Percentiles rank a stretch among this genome's conserved stretches.
phyloP scores from a whole-genome alignment of 2,797 vertebrate species.

The Corythornis leucogaster region DNA sequence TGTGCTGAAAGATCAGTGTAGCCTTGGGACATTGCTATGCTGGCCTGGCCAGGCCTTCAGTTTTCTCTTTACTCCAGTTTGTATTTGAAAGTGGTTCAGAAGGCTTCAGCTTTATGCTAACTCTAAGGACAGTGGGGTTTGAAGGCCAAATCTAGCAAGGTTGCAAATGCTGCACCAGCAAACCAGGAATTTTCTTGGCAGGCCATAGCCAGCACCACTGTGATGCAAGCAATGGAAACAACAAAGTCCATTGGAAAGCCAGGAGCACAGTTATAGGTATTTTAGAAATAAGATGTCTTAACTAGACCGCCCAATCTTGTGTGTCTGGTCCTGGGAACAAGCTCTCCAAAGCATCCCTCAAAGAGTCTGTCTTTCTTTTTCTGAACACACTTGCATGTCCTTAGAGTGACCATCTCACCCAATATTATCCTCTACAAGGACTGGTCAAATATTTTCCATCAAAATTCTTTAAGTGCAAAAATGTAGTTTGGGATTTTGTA shows the following conservation, averaged over 20 bases:
- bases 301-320: not conserved
- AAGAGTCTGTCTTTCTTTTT: not conserved
- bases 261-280: not conserved
- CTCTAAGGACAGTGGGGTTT: fast-evolving
- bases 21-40: not conserved
- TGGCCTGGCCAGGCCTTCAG: not conserved
- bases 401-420: not conserved
- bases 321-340: not conserved
- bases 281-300: not conserved
- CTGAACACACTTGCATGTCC: not conserved
- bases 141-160: not conserved
- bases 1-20: not conserved
- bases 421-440: not conserved
- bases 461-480: not conserved
- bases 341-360: not conserved
- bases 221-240: not conserved
- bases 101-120: not conserved
- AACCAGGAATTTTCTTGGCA: not conserved
- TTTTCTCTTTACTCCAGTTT: not conserved
- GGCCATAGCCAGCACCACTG: not conserved
- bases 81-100: not conserved
- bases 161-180: not conserved
- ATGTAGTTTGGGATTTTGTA: not conserved
- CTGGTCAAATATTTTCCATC: not conserved
- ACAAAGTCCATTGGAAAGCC: not conserved